Conservation (phyloP, 2,888 invertebrate species). For the Myopa testacea region DNA sequence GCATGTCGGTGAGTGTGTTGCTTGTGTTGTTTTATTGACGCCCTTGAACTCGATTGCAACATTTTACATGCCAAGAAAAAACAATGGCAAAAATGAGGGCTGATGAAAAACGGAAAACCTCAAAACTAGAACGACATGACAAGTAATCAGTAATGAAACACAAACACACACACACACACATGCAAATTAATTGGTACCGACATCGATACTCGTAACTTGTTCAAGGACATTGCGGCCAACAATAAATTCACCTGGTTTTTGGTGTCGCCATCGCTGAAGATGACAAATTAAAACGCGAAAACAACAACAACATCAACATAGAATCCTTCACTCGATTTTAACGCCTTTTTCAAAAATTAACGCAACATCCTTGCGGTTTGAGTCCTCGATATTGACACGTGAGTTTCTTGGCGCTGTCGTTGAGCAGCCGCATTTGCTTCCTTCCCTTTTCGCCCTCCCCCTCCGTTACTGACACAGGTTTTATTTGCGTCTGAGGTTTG, state of each 20-base stretch:
- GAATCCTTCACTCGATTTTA: neutral
- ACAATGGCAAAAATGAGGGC: conserved; percentile 4
- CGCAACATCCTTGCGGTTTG: neutral
- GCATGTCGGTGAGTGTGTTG: conserved; percentile 34
- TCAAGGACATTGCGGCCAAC: conserved; percentile 31
- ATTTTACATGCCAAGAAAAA: conserved; percentile 27
- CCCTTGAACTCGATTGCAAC: conserved; percentile 48
- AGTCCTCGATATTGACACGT: conserved; percentile 12
- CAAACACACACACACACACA: conserved; percentile 14
- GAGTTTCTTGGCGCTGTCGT: neutral
- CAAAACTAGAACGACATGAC: conserved; percentile 30
- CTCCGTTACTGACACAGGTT: no score
- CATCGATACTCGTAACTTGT: neutral
- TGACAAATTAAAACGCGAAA: neutral
- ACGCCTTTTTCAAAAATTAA: conserved; percentile 11
- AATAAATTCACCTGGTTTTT: conserved; percentile 11
- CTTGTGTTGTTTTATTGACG: conserved; percentile 36
- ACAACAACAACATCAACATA: neutral
- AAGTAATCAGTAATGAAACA: conserved; percentile 27
- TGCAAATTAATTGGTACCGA: neutral
- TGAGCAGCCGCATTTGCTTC: no score
- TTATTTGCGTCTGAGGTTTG: no score
- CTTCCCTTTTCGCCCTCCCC: no score
- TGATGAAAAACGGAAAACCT: conserved; percentile 18
- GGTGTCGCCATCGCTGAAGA: neutral